Conservation (phyloP, 2,888 invertebrate genomes). For the Saturnia japonica region DNA sequence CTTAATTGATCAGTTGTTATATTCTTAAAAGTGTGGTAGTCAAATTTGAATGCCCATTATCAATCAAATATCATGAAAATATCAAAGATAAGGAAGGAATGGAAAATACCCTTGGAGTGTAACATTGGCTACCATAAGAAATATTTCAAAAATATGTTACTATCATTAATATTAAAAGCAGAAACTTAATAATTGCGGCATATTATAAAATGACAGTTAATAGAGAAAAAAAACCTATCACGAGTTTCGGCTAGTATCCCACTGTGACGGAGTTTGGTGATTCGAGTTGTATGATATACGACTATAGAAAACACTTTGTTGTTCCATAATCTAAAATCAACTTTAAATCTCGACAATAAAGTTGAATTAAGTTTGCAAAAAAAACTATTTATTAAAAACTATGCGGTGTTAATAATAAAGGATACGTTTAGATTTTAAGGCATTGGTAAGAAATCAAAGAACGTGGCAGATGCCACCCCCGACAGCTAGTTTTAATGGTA, state of each 20-base stretch:
- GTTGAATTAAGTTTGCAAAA: slow-evolving; percentile 23
- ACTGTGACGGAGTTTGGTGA: slow-evolving; percentile 63
- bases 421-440: slow-evolving; percentile 42
- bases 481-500: slow-evolving; percentile 55
- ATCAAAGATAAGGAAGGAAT: slow-evolving; percentile 27
- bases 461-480: slow-evolving; percentile 65
- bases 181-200: slow-evolving; percentile 68
- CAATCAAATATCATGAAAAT: slow-evolving; percentile 29
- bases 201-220: slow-evolving; percentile 53
- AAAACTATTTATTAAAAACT: slow-evolving; percentile 30
- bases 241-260: slow-evolving; percentile 58
- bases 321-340: slow-evolving; percentile 25
- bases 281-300: slow-evolving; percentile 52
- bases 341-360: slow-evolving; percentile 24
- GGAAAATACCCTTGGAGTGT: slow-evolving; percentile 28
- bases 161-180: slow-evolving; percentile 70
- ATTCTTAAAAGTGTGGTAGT: slow-evolving; percentile 29
- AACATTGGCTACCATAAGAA: slow-evolving; percentile 39
- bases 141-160: slow-evolving; percentile 61
- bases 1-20: slow-evolving; percentile 21
- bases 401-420: slow-evolving; percentile 46
- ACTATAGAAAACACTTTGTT: slow-evolving; percentile 26
- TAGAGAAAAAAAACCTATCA: slow-evolving; percentile 68
- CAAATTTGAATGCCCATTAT: slow-evolving; percentile 36
- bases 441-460: slow-evolving; percentile 44